These are phyloP conservation scores for Lutjanus argentimaculatus DNA, from an alignment of 2,797 vertebrate species.

Conservation along the genomic window DNA sequence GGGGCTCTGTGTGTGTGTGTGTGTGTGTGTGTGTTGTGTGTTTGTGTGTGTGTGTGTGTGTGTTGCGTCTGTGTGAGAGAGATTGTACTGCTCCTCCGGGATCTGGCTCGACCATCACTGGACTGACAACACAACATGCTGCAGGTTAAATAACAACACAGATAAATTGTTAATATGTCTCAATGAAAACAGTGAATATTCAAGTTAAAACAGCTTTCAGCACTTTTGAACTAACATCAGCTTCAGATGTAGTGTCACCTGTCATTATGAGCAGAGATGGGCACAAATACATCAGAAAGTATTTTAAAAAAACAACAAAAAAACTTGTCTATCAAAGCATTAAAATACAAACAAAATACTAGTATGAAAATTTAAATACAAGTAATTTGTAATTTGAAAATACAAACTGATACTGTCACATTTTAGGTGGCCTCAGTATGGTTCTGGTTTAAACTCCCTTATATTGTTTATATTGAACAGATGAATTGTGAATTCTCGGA, in stretches of 20 bases:
- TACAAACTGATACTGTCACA: too few species aligned
- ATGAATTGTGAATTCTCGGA: too few species aligned
- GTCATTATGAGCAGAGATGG: background rate
- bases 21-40: conserved; percentile 12
- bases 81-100: too few species aligned
- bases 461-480: too few species aligned
- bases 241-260: conserved; percentile 5
- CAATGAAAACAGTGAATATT: conserved; percentile 11
- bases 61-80: background rate
- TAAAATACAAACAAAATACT: too few species aligned
- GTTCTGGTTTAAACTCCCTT: too few species aligned
- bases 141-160: background rate
- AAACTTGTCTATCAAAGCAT: too few species aligned
- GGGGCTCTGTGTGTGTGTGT: background rate
- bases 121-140: conserved; percentile 12
- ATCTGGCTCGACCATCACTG: background rate
- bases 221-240: conserved; percentile 4
- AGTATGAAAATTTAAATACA: too few species aligned
- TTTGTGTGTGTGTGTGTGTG: conserved; percentile 3
- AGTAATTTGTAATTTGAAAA: too few species aligned
- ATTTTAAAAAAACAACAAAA: too few species aligned
- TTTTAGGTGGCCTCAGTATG: too few species aligned
- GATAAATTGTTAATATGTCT: background rate
- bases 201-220: background rate
- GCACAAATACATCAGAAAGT: too few species aligned